phyloP scores from a whole-genome alignment of 2,113 vertebrate genomes.

The Callipepla squamata region DNA sequence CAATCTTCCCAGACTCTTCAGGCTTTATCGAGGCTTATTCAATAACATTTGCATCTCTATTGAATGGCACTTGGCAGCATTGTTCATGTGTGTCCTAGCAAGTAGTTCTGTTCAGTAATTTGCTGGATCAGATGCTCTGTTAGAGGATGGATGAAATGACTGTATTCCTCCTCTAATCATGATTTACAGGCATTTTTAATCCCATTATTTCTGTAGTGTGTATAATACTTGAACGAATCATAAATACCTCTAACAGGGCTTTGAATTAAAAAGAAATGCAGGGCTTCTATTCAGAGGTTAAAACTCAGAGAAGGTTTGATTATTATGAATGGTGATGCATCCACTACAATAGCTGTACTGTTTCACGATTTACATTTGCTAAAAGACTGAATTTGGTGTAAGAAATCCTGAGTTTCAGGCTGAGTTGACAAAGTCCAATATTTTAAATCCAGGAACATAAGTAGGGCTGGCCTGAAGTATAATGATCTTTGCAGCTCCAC shows the following conservation, averaged over 20 bases:
- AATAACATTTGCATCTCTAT: not conserved
- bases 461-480: not conserved
- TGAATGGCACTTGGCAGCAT: not conserved
- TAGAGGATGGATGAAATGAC: slow-evolving; percentile 52
- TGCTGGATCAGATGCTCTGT: not conserved
- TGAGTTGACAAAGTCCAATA: not conserved
- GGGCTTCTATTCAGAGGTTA: slow-evolving; percentile 7
- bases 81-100: slow-evolving; percentile 7
- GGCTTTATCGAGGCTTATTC: not conserved
- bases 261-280: slow-evolving; percentile 35
- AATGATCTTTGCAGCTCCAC: slow-evolving; percentile 11
- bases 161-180: not conserved
- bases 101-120: slow-evolving; percentile 40
- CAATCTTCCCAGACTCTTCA: not conserved
- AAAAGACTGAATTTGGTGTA: not conserved
- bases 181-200: slow-evolving; percentile 50
- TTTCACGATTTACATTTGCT: not conserved
- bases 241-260: slow-evolving; percentile 28
- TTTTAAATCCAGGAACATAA: not conserved
- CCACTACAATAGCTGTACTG: not conserved
- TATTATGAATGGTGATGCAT: slow-evolving; percentile 1
- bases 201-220: slow-evolving; percentile 39
- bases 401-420: not conserved
- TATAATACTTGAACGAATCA: not conserved
- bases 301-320: not conserved